Base-by-base conservation (phyloP, 1,140 invertebrate genomes). In the Asbolus verrucosus region DNA sequence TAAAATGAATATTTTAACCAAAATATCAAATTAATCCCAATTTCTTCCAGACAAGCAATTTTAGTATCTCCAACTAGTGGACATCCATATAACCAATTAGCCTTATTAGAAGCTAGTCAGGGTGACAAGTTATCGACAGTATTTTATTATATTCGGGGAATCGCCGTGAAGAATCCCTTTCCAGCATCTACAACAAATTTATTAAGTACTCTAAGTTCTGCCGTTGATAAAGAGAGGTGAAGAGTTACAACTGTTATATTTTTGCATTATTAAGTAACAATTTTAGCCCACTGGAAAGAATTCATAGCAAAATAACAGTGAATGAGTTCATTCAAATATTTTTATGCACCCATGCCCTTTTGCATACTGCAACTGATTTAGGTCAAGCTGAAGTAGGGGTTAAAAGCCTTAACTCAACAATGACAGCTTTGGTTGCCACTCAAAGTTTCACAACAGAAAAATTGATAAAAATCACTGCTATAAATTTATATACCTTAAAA, bases 31-130 rank as follows among this genome's bases (percentile, higher is more conserved):
- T 38, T 63, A 6, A 31, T 41, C 2, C 0, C n/a, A 38, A 63
- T 68, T 72, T 68, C 50, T 84, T 84, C 73, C 86, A 89, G 90
- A 74, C 92, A 94, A 81, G 93, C 93, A 27, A 88, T 94, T 15
- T 86, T 88, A 39, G 83, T 94, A 13, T 91, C 91, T 16, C 91
- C 92, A 59, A 89, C 87, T 65, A 94, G 91, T 81, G 93, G 93
- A 27, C 93, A 95, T 78, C 93, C 93, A 0, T 95, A 95, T 79
- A 95, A 95, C 82, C 93, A 95, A 82, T 81, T 95, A 74, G 93
- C 92, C 15, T 85, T 95, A 31, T 81, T 95, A 36, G 90, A 93
- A 80, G 91, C 91, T 54, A 90, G 91, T 4, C 87, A 91, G 33
- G 92, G 91, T n/a, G 89, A 94, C 75, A 90, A 91, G 78, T 84